Conservation (phyloP, 92 coral and sea anemone genomes). For the Chrysogorgia sp. region DNA sequence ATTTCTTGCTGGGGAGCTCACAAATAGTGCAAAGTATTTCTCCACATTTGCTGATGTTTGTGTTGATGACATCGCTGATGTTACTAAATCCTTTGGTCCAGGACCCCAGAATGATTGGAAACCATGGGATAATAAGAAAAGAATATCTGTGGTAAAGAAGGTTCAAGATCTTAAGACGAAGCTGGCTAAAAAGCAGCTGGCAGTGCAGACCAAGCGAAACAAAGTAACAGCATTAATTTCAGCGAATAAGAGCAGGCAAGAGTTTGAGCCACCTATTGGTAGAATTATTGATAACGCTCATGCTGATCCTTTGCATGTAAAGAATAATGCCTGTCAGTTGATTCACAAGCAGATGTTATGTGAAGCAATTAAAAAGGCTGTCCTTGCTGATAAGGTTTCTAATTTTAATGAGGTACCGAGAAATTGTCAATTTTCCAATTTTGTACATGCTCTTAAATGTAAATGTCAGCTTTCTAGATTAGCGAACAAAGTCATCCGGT, state of each 20-base stretch:
- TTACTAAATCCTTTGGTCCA: constrained; percentile 25
- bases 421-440: constrained; percentile 19
- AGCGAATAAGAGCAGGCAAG: constrained; percentile 7
- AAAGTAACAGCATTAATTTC: constrained; percentile 33
- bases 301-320: constrained; percentile 38
- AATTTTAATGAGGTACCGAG: constrained; percentile 10
- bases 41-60: constrained; percentile 44
- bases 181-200: not conserved
- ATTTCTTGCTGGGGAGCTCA: constrained; percentile 39
- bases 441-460: not conserved
- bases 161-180: constrained; percentile 36
- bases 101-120: constrained; percentile 4
- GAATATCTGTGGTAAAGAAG: constrained; percentile 18
- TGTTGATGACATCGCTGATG: constrained; percentile 2
- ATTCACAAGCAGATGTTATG: constrained; percentile 22
- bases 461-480: constrained; percentile 24
- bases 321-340: constrained; percentile 31
- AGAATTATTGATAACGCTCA: constrained; percentile 18
- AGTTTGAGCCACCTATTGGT: constrained; percentile 42
- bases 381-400: constrained; percentile 2
- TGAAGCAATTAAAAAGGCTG: constrained; percentile 7
- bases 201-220: constrained; percentile 15
- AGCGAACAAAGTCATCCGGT: constrained; percentile 25
- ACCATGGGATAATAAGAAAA: constrained; percentile 39
- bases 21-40: constrained; percentile 37